phyloP scores from a whole-genome alignment of 1,140 invertebrate species.

The Drosophila gunungcola region DNA sequence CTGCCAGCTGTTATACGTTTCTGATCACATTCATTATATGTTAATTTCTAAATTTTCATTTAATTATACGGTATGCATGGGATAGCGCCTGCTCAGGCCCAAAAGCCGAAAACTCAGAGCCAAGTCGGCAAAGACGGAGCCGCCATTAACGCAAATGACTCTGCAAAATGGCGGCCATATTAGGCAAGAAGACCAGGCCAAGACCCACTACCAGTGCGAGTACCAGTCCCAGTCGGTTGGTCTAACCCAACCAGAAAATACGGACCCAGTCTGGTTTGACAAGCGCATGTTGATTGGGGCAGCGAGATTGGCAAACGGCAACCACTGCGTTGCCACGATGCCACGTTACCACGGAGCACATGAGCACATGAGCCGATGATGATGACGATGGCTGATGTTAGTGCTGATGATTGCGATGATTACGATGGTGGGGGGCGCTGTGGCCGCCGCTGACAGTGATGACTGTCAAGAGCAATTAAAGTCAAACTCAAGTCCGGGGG shows the following conservation, averaged over 20 bases:
- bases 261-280: constrained; percentile 59
- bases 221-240: constrained; percentile 20
- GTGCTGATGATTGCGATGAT: constrained; percentile 16
- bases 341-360: constrained; percentile 27
- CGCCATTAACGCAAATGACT: constrained; percentile 83
- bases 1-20: neutral
- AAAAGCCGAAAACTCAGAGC: constrained; percentile 15
- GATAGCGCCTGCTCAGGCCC: constrained; percentile 7
- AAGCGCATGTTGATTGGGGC: constrained; percentile 81
- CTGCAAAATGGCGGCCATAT: constrained; percentile 80
- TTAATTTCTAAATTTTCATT: constrained; percentile 50
- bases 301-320: constrained; percentile 74
- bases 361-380: constrained; percentile 10
- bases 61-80: constrained; percentile 36
- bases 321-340: constrained; percentile 6
- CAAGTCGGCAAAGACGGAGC: constrained; percentile 43
- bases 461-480: constrained; percentile 85
- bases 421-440: constrained; percentile 31
- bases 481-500: constrained; percentile 78
- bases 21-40: constrained; percentile 25
- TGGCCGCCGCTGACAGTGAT: constrained; percentile 74
- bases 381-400: constrained; percentile 16
- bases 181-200: constrained; percentile 65
- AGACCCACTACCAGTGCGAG: constrained; percentile 1
- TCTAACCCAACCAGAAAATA: constrained; percentile 47